phyloP scores from a whole-genome alignment of 2,888 invertebrate genomes.

The Chaitophorus viminalis region DNA sequence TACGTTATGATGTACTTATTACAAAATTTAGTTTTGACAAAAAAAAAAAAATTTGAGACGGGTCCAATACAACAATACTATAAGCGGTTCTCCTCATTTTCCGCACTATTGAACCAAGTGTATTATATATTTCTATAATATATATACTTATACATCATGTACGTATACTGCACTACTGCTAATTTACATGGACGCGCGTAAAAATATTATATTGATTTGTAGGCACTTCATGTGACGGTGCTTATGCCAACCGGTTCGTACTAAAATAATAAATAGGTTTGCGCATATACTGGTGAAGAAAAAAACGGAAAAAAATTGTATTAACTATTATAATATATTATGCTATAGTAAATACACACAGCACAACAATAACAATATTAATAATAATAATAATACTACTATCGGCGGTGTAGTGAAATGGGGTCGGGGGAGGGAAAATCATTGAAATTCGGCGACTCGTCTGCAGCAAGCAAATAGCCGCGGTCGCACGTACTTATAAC shows the following conservation, averaged over 20 bases:
- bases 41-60: neutral
- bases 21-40: neutral
- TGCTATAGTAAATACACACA: too few relatives aligned
- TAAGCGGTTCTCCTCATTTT: neutral
- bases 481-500: neutral
- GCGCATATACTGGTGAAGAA: too few relatives aligned
- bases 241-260: neutral
- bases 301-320: too few relatives aligned
- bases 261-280: neutral
- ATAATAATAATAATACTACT: too few relatives aligned
- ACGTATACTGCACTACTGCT: neutral
- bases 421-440: neutral
- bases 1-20: too few relatives aligned
- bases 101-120: neutral
- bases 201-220: neutral
- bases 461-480: neutral
- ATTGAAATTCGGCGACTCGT: neutral
- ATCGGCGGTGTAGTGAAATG: neutral
- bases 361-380: too few relatives aligned
- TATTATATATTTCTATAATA: neutral
- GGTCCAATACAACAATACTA: neutral
- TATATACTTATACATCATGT: too few relatives aligned
- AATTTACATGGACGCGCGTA: neutral
- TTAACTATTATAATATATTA: neutral
- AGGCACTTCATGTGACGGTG: neutral